phyloP scores from a whole-genome alignment of 2,888 invertebrate genomes.

The Vanessa cardui region DNA sequence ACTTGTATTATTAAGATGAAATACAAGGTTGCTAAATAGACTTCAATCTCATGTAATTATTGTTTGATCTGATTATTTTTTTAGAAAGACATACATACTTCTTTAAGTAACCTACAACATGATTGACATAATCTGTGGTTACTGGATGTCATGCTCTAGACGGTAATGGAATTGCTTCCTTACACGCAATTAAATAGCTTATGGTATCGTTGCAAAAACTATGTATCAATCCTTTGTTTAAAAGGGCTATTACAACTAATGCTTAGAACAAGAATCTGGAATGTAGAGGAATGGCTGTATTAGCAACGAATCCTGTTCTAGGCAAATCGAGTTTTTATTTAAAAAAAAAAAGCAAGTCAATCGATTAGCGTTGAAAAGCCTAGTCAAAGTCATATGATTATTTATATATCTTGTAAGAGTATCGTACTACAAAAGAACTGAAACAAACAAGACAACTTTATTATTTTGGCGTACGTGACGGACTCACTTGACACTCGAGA shows the following conservation, averaged over 20 bases:
- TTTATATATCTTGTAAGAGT: no score
- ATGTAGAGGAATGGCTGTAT: slow-evolving; percentile 2
- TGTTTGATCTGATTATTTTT: no score
- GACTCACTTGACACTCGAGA: no score
- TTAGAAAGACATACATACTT: neutral
- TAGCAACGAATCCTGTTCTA: neutral
- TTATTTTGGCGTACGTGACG: no score
- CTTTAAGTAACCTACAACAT: neutral
- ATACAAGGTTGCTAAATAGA: no score
- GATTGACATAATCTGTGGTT: slow-evolving; percentile 3
- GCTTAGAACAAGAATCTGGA: slow-evolving; percentile 1
- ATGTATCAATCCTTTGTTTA: slow-evolving; percentile 1
- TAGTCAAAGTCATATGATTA: neutral
- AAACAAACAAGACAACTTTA: no score
- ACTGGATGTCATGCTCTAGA: slow-evolving; percentile 6
- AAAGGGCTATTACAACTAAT: neutral
- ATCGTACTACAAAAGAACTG: no score
- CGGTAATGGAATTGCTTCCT: slow-evolving; percentile 13
- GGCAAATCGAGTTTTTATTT: neutral
- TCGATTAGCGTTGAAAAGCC: neutral
- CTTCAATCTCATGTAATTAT: no score
- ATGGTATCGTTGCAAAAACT: neutral
- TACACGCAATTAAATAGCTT: slow-evolving; percentile 6
- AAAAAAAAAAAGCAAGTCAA: neutral
- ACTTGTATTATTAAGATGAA: no score